Base-by-base conservation (phyloP, 1,140 invertebrate genomes). In the Ceratina japonica region DNA sequence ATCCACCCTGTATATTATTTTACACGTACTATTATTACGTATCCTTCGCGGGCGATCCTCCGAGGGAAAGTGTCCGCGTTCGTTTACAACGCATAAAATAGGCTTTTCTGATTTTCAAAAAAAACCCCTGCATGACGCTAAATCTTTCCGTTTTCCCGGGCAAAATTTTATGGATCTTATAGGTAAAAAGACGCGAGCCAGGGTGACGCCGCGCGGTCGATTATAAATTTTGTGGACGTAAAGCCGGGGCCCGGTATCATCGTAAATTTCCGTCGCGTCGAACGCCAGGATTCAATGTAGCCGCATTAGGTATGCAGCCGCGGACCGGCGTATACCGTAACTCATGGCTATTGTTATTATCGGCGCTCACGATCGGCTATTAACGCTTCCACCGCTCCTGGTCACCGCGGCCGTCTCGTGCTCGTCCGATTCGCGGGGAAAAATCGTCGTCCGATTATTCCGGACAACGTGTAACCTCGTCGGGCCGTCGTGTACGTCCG, bases 321-420 rank as follows among this genome's bases (percentile, higher is more conserved):
- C 27, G 27, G 27, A 31, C 27, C 49, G 59, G 62, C 74, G 22
- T 64, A 52, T 73, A 71, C 61, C 70, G 61, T 84, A 85, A 85
- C 70, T 84, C 83, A 75, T 44, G 73, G 65, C 79, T 75, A 85
- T 85, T 85, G 79, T 85, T 75, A 71, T 78, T 84, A 85, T 85
- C 74, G 82, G 24, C 22, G 74, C 59, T 66, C 70, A 71, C 49
- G 74, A 85, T 85, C 61, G 82, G 44, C 70, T 71, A 81, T 85
- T 81, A 85, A 83, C 83, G 70, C 66, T 52, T 62, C 63, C 54
- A 73, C 22, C 66, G 82, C 82, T 56, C 22, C 62, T 49, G 74
- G 74, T 75, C 20, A 51, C 62, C 49, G 61, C 51, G 51, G 10
- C 37, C 52, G 52, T 69, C 73, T 20, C n/a, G n/a, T 64, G 66